Base-by-base conservation (phyloP, 2,888 invertebrate species). In the Ophion ventricosus region DNA sequence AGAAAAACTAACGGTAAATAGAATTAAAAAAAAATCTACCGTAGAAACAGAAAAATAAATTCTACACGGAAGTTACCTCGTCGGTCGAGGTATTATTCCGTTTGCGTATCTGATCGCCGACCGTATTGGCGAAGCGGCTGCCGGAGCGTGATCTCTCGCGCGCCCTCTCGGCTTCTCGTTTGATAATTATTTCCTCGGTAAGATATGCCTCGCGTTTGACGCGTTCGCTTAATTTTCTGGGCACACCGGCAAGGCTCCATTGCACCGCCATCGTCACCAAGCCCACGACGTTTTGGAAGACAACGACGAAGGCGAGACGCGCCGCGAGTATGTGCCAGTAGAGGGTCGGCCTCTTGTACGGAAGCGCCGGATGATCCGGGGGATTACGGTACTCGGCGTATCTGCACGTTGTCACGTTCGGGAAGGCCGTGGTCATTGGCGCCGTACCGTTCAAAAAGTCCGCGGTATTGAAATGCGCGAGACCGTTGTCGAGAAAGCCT, bases 261-360 rank as follows among this genome's bases (percentile, higher is more conserved):
- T 96, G 96, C 3, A 97, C 95, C 10, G 95, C 92, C 88, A 96
- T 96, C 86, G 97, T 96, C 72, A 97, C 93, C 80, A 97, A 93
- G 61, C 96, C 95, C 49, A 97, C 97, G 17, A 97, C 93, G 93
- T 97, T 97, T 96, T 97, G 92, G n/a, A 88, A 87, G 76, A 88
- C 95, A 0, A 99, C 97, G 80, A 99, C 96, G 93, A 99, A 99
- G 0, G 97, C 97, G 87, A 99, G 94, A 89, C 98, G 95, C 14
- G 98, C 97, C 8, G 98, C 98, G 90, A 99, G 94, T 81, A 99
- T 96, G 90, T 97, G 97, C 97, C 98, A 99, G 93, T 97, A 99
- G 93, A 96, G 96, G 84, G 95, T 95, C 8, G 96, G 96, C 89
- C 96, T 95, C 87, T 95, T 93, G 92, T 98, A 98, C 66, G 93